phyloP scores from a whole-genome alignment of 1,140 invertebrate genomes.

The Euura saliciscinereae region DNA sequence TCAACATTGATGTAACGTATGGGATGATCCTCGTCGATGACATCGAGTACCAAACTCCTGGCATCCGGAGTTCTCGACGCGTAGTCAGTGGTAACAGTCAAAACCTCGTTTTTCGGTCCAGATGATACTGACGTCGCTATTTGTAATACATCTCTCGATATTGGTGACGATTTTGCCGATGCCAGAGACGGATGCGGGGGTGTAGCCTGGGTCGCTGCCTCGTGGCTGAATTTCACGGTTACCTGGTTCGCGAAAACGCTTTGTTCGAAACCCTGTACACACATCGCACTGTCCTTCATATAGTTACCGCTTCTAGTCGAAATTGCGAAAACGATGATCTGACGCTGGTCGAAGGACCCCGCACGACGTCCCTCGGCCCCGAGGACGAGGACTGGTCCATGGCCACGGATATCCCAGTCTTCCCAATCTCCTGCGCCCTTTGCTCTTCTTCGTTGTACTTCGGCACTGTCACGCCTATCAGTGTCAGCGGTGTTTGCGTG shows the following conservation, averaged over 20 bases:
- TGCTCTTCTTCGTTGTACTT: background rate
- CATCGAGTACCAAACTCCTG: background rate
- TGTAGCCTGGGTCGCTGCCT: background rate
- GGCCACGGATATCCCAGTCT: too few species aligned
- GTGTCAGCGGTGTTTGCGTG: background rate
- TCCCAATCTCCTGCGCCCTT: background rate
- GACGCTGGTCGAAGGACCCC: background rate
- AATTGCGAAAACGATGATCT: background rate
- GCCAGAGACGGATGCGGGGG: background rate
- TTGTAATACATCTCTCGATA: background rate
- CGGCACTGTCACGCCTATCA: background rate
- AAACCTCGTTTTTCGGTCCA: background rate
- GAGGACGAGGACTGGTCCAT: background rate
- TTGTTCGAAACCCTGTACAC: background rate
- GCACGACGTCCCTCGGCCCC: background rate
- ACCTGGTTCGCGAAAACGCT: background rate
- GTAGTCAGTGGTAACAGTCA: background rate
- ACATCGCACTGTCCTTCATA: too few species aligned
- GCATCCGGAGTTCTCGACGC: background rate
- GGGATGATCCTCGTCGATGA: background rate
- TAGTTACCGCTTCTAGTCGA: background rate
- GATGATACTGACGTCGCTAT: background rate
- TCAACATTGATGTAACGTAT: background rate
- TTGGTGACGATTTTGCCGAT: background rate
- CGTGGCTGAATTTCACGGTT: background rate